A percentile compares a stretch with the other conserved stretches of the same genome.
phyloP scores from a whole-genome alignment of 2,113 vertebrate genomes.

The Bagarius yarrelli region DNA sequence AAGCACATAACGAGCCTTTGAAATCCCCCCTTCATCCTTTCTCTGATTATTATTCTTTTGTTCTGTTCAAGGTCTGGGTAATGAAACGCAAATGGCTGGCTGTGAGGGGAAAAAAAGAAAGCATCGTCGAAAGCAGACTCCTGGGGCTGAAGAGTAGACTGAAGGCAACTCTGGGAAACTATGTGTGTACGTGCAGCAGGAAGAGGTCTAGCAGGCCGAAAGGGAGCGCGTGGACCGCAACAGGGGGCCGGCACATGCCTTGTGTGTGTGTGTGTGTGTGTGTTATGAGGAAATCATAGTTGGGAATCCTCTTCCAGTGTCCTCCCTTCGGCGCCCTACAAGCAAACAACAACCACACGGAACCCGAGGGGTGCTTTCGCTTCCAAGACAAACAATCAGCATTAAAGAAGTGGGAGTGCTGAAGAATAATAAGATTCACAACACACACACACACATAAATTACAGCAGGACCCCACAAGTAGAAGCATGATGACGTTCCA shows the following conservation, averaged over 20 bases:
- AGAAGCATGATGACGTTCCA: constrained; percentile 17
- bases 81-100: constrained; percentile 69
- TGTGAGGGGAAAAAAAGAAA: constrained; percentile 35
- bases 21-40: constrained; percentile 32
- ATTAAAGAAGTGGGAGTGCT: constrained; percentile 34
- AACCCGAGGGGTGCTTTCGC: constrained; percentile 51
- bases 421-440: constrained; percentile 43
- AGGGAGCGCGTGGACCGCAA: constrained; percentile 44
- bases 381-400: constrained; percentile 67
- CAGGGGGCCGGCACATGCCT: constrained; percentile 15
- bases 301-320: constrained; percentile 53
- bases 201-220: constrained; percentile 60
- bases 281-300: constrained; percentile 56
- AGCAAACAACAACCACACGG: constrained; percentile 69
- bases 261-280: constrained; percentile 11
- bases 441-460: constrained; percentile 39
- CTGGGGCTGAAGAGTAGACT: constrained; percentile 25
- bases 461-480: constrained; percentile 30
- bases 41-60: constrained; percentile 62
- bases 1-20: constrained; percentile 60
- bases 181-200: constrained; percentile 70
- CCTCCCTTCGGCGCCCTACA: constrained; percentile 57
- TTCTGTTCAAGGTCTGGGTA: constrained; percentile 56
- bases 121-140: constrained; percentile 34
- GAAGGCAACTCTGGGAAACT: constrained; percentile 65